Conservation (phyloP, 2,113 vertebrate genomes). For the Danionella cerebrum region DNA sequence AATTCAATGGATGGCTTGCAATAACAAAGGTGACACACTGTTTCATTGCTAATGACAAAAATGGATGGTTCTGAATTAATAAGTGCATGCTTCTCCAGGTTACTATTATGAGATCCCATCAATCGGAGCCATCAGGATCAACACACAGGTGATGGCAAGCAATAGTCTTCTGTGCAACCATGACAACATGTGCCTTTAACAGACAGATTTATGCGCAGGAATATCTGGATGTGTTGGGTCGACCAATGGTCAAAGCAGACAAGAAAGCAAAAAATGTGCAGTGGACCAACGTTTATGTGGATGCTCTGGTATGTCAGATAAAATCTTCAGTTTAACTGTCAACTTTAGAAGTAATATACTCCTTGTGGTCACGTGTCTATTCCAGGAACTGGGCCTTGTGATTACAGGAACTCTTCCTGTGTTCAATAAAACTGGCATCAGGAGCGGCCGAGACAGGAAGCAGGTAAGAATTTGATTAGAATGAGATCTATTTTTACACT, state of each 20-base stretch:
- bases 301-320: slow-evolving; percentile 78
- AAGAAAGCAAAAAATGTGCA: slow-evolving; percentile 84
- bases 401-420: slow-evolving; percentile 88
- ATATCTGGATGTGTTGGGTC: slow-evolving; percentile 92
- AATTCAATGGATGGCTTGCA: slow-evolving; percentile 96
- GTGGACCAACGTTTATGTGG: slow-evolving; percentile 96
- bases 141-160: slow-evolving; percentile 77
- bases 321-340: not conserved
- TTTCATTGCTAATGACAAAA: not conserved
- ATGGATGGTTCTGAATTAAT: not conserved
- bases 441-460: slow-evolving; percentile 23
- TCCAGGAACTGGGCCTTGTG: slow-evolving; percentile 80
- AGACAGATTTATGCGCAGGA: slow-evolving; percentile 74
- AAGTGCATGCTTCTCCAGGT: slow-evolving; percentile 61
- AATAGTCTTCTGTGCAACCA: not conserved
- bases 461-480: not conserved
- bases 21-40: slow-evolving; percentile 80
- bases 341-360: not conserved
- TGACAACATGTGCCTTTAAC: too few species aligned
- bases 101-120: slow-evolving; percentile 98
- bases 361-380: slow-evolving; percentile 4
- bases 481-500: too few species aligned
- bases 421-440: slow-evolving; percentile 76
- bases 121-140: slow-evolving; percentile 93
- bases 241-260: slow-evolving; percentile 89